Evolutionary conservation across 2,113 vertebrate species (phyloP), one percentile per base, ranked within the genome.

Genomic region (Gymnogyps californianus): DNA sequence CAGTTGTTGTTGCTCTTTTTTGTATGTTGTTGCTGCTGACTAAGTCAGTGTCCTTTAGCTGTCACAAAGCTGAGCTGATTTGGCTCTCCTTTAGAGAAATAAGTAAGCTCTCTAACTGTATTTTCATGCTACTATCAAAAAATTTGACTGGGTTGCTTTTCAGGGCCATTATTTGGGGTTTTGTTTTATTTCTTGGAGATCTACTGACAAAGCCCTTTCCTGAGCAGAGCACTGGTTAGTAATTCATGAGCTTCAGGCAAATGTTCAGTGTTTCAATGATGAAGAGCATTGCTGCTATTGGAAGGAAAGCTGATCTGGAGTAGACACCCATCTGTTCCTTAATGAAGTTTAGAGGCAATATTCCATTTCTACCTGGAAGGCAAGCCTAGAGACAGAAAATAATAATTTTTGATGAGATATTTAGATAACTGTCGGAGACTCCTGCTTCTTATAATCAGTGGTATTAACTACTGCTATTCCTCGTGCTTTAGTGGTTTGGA

Each of bases 281-380:
- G 55, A 77, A 91, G 22, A 93, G 14, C 51, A 38, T 62, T 86
- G 58, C 38, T 77, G 81, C 75, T 83, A 9, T 54, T 95, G 93
- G 92, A 95, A 92, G 78, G 49, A 88, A 95, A 90, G 28, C 75
- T 76, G 92, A 72, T 86, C 65, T 82, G 84, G 49, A 95, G 75
- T 65, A 70, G 77, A 90, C 74, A 54, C 83, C 94, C 96, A 96
- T 96, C 94, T 97, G 96, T 76, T 96, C 88, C 86, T 90, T 90
- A 93, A 94, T 90, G 94, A 94, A 81, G 36, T 93, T 91, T 83
- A 95, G 91, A 95, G 47, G 74, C 91, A 94, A 88, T 96, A 87
- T 95, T 96, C 93, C 75, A 71, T 92, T 94, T 91, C 90, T 96
- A 91, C 95, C 95, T 96, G 90, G 70, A 94, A 97, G 83, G 89